phyloP scores from a whole-genome alignment of 2,797 vertebrate genomes.

The Microctenopoma stevenorrisi region DNA sequence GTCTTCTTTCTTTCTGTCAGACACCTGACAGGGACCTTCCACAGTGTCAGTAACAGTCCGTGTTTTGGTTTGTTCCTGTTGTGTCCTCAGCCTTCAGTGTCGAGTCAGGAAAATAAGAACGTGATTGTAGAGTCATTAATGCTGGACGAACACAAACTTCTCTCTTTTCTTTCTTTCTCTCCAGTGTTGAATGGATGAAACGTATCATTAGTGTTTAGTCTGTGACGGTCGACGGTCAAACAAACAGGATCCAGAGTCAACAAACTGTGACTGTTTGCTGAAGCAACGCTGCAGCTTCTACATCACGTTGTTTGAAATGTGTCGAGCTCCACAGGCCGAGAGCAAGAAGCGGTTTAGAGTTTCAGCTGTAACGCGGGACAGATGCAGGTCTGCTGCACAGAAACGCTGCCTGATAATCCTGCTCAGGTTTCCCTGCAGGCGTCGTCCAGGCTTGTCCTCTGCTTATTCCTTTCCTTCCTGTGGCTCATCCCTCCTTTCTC shows the following conservation, averaged over 20 bases:
- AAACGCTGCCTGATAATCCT: slow-evolving; percentile 2
- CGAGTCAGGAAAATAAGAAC: too few relatives aligned
- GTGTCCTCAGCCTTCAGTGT: too few relatives aligned
- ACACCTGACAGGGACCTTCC: too few relatives aligned
- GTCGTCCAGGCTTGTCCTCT: slow-evolving; percentile 23
- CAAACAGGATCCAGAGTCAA: slow-evolving; percentile 38
- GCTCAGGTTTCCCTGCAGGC: background rate
- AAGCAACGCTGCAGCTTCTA: background rate
- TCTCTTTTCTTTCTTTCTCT: too few relatives aligned
- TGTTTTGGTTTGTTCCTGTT: too few relatives aligned
- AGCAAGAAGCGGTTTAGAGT: slow-evolving; percentile 8
- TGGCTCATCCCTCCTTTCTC: slow-evolving; percentile 12
- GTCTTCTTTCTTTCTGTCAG: too few relatives aligned
- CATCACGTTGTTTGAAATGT: slow-evolving; percentile 13
- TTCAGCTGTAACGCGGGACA: slow-evolving; percentile 33
- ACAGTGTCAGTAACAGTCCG: too few relatives aligned
- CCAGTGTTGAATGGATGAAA: too few relatives aligned
- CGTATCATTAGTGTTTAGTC: too few relatives aligned
- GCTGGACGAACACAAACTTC: too few relatives aligned
- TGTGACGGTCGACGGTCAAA: background rate
- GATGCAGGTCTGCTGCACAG: slow-evolving; percentile 9
- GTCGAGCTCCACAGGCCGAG: background rate
- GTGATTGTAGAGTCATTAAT: too few relatives aligned
- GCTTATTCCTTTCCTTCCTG: slow-evolving; percentile 7
- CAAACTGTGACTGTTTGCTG: slow-evolving; percentile 8